A percentile compares a stretch with the other conserved stretches of the same genome.
phyloP scores from a whole-genome alignment of 2,888 invertebrate genomes.

The Nymphalis urticae region DNA sequence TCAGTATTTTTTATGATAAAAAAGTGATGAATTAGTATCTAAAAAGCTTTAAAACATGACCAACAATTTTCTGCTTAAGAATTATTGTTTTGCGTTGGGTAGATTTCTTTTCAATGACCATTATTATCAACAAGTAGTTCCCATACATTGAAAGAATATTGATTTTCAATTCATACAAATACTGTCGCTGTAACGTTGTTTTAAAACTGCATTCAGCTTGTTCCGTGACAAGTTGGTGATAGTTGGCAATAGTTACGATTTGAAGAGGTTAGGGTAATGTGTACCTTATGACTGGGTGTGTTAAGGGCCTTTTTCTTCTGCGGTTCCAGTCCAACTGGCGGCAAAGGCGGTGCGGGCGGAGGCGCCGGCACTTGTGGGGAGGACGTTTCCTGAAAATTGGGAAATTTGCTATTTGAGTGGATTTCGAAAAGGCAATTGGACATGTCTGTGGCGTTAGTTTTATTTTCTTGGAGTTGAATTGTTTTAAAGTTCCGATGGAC shows the following conservation, averaged over 20 bases:
- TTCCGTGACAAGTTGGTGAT: slow-evolving; percentile 26
- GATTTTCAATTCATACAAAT: slow-evolving; percentile 17
- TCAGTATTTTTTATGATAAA: too few species aligned
- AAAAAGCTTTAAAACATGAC: too few species aligned
- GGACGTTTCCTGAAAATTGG: slow-evolving; percentile 70
- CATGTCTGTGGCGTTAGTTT: slow-evolving; percentile 28
- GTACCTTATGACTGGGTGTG: slow-evolving; percentile 86
- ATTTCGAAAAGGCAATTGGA: slow-evolving; percentile 24
- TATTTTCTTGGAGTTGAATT: slow-evolving; percentile 19
- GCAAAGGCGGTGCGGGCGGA: slow-evolving; percentile 72
- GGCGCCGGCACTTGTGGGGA: slow-evolving; percentile 79
- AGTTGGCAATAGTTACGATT: slow-evolving; percentile 20
- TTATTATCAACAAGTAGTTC: slow-evolving; percentile 17
- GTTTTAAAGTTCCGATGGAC: slow-evolving; percentile 6
- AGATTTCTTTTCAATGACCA: background rate
- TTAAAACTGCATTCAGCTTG: slow-evolving; percentile 13
- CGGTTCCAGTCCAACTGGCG: slow-evolving; percentile 73
- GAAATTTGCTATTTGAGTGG: slow-evolving; percentile 33
- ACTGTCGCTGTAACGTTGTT: slow-evolving; percentile 11
- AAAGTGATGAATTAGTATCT: too few species aligned
- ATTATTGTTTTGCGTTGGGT: too few species aligned
- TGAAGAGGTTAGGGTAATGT: slow-evolving; percentile 11
- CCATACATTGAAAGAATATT: slow-evolving; percentile 1
- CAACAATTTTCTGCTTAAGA: too few species aligned
- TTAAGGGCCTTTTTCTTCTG: slow-evolving; percentile 88